phyloP scores from a whole-genome alignment of 2,888 invertebrate species.

The Patella caerulea region DNA sequence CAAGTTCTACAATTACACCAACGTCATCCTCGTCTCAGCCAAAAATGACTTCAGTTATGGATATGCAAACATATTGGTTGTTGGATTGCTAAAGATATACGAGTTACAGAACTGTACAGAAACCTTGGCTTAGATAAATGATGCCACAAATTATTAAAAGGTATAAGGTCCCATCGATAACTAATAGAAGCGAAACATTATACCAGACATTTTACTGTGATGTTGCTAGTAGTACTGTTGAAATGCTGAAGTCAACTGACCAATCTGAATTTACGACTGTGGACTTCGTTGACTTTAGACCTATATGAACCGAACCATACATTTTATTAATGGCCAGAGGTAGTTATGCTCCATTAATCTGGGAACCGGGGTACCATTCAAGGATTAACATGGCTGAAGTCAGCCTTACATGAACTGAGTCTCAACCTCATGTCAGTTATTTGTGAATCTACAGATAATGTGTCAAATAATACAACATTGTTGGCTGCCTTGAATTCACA shows the following conservation, averaged over 20 bases:
- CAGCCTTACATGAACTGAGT: not conserved
- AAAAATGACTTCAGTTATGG: not conserved
- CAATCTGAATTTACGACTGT: not conserved
- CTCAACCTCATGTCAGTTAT: not conserved
- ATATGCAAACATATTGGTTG: not conserved
- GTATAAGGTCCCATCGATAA: not conserved
- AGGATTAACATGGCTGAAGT: not conserved
- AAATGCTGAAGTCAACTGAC: not conserved
- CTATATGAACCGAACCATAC: not conserved
- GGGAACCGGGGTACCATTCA: not conserved
- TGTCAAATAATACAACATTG: not conserved
- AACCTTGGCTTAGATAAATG: not conserved
- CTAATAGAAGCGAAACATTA: not conserved
- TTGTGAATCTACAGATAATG: not conserved
- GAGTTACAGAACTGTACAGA: not conserved
- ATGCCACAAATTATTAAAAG: not conserved
- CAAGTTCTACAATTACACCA: not conserved
- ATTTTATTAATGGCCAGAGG: not conserved
- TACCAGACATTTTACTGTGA: not conserved
- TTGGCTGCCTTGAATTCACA: not conserved
- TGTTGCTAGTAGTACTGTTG: not conserved
- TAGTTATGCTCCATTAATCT: not conserved
- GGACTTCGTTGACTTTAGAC: not conserved
- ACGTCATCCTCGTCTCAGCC: not conserved
- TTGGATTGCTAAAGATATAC: not conserved